Evolutionary conservation across 2,113 vertebrate species (phyloP).

Genomic region (Xenopus borealis): DNA sequence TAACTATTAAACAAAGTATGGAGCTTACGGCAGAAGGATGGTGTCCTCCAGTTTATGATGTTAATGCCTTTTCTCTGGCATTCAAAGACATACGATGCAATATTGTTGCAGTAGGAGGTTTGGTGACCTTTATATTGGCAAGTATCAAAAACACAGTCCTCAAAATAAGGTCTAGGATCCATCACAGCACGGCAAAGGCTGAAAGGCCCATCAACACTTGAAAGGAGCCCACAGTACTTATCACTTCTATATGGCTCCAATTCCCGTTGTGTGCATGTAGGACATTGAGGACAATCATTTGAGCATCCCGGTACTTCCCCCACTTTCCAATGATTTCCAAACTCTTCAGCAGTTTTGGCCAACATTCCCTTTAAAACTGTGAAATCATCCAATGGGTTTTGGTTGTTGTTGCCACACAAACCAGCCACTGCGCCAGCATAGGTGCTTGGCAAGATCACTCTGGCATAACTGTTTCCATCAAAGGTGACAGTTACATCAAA

Average conservation of each 20-base stretch:
- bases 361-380: constrained; percentile 31
- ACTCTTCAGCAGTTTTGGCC: constrained; percentile 1
- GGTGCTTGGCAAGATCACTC: constrained; percentile 54
- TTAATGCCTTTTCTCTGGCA: constrained; percentile 51
- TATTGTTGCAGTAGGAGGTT: constrained; percentile 49
- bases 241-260: constrained; percentile 39
- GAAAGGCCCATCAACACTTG: constrained; percentile 52
- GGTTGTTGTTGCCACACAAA: constrained; percentile 64
- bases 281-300: not conserved
- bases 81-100: constrained; percentile 54
- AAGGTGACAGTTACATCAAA: constrained; percentile 54
- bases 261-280: constrained; percentile 9
- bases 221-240: constrained; percentile 58
- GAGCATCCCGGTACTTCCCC: constrained; percentile 60
- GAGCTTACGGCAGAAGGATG: constrained; percentile 59
- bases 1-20: no score
- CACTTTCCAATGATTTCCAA: constrained; percentile 68
- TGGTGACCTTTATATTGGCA: constrained; percentile 57
- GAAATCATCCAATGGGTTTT: constrained; percentile 45
- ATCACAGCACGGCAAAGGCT: constrained; percentile 50
- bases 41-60: constrained; percentile 54
- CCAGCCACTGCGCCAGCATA: constrained; percentile 50
- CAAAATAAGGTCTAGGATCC: constrained; percentile 49
- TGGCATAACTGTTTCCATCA: constrained; percentile 58
- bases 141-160: constrained; percentile 58